phyloP scores from a whole-genome alignment of 64 coral and sea anemone genomes.

The Acropora tenuis region DNA sequence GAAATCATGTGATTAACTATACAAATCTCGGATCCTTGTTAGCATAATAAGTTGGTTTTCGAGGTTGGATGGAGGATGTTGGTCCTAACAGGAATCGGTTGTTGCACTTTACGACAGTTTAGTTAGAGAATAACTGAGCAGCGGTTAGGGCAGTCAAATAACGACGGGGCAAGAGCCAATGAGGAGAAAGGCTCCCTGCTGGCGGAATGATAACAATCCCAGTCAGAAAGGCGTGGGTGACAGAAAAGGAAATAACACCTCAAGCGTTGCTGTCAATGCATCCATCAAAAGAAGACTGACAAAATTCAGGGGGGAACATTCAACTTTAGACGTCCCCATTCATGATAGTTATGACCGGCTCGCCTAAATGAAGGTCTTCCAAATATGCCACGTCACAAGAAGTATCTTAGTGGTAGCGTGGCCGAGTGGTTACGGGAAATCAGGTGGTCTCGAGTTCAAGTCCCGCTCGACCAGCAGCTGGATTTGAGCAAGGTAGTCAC shows the following conservation, averaged over 20 bases:
- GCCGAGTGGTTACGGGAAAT: background rate
- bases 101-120: background rate
- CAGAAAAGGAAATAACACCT: background rate
- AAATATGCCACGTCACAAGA: background rate
- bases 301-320: background rate
- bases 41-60: background rate
- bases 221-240: background rate
- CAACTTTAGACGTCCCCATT: too few species aligned
- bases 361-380: background rate
- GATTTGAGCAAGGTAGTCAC: too few species aligned
- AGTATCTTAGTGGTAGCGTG: background rate
- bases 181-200: background rate
- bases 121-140: background rate
- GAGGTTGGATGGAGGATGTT: background rate
- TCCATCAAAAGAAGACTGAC: background rate
- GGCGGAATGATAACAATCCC: background rate
- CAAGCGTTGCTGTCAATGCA: conserved; percentile 1
- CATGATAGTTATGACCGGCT: too few species aligned
- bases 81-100: background rate
- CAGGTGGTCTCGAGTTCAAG: too few species aligned
- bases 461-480: too few species aligned
- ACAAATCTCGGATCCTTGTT: too few species aligned
- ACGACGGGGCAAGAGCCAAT: background rate
- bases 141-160: background rate
- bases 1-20: too few species aligned